Percentiles rank a stretch among this genome's conserved stretches.
These are phyloP conservation scores for Eupithecia tripunctaria DNA, from an alignment of 2,888 invertebrate genomes.

Conservation along the genomic window DNA sequence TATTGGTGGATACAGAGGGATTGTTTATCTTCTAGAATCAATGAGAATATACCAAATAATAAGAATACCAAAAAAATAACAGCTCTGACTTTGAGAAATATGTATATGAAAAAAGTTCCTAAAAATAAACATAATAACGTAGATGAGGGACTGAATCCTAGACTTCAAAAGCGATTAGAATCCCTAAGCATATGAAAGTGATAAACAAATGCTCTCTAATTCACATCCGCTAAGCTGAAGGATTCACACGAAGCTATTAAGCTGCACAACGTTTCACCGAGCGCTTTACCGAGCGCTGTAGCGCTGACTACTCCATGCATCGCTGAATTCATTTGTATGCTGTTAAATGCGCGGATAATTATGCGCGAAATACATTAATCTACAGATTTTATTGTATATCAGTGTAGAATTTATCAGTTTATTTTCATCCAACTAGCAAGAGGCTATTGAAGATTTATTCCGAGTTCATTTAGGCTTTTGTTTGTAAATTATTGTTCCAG, in stretches of 20 bases:
- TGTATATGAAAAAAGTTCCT: not conserved
- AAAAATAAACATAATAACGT: not conserved
- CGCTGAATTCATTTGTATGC: not conserved
- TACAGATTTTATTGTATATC: not conserved
- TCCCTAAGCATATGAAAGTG: not conserved
- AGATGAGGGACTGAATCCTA: not conserved
- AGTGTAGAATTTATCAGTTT: not conserved
- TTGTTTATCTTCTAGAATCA: not conserved
- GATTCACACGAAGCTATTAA: conserved; percentile 10
- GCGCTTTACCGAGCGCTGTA: not conserved
- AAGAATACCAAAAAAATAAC: not conserved
- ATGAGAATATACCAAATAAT: not conserved
- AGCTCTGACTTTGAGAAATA: not conserved
- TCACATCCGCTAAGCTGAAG: not conserved
- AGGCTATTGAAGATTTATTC: not conserved
- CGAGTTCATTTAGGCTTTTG: not conserved
- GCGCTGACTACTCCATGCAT: conserved; percentile 5
- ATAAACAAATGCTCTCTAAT: conserved; percentile 7
- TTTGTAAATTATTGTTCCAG: not conserved
- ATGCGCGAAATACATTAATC: not conserved
- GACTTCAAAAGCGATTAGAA: not conserved
- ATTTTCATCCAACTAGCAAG: not conserved
- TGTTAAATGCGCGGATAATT: not conserved
- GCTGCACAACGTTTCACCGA: conserved; percentile 1
- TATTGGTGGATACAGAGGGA: not conserved